These are phyloP conservation scores for Aphaenogaster rudis DNA, from an alignment of 1,140 invertebrate species.

Conservation along the genomic window DNA sequence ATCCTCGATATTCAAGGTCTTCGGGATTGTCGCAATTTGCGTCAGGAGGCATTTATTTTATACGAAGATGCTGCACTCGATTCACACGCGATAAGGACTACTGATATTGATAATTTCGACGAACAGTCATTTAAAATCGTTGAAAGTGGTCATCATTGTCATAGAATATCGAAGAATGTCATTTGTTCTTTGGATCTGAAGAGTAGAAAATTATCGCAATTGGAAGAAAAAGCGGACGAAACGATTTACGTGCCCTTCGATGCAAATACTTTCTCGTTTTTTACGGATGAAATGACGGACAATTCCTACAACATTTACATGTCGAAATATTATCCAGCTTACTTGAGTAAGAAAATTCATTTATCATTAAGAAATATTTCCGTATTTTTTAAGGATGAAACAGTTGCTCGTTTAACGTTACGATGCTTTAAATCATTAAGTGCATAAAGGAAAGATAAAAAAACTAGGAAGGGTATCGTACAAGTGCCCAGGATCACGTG, in stretches of 20 bases:
- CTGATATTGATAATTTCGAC: not conserved
- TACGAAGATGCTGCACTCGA: conserved; percentile 64
- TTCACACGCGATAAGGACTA: not conserved
- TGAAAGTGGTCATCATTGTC: conserved; percentile 71
- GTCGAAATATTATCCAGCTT: conserved; percentile 75
- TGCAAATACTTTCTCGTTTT: conserved; percentile 65
- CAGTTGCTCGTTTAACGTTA: not conserved
- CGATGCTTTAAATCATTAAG: not conserved
- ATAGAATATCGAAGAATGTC: conserved; percentile 56
- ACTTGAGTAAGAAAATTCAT: conserved; percentile 76
- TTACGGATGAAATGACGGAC: conserved; percentile 79
- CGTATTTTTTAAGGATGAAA: conserved; percentile 1
- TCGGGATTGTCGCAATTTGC: conserved; percentile 84
- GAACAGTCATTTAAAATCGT: conserved; percentile 33
- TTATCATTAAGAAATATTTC: not conserved
- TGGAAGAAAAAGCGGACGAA: conserved; percentile 54
- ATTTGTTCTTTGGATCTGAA: conserved; percentile 77
- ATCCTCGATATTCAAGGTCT: conserved; percentile 87
- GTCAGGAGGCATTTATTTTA: conserved; percentile 67
- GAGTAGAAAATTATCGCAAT: conserved; percentile 2
- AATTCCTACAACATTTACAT: conserved; percentile 75
- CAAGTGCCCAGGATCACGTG: not conserved
- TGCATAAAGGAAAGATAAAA: not conserved
- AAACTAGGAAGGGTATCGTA: not conserved
- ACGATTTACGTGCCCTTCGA: conserved; percentile 77